Evolutionary conservation across 2,113 vertebrate genomes (phyloP).

Genomic region (Lampris megalopsis): DNA sequence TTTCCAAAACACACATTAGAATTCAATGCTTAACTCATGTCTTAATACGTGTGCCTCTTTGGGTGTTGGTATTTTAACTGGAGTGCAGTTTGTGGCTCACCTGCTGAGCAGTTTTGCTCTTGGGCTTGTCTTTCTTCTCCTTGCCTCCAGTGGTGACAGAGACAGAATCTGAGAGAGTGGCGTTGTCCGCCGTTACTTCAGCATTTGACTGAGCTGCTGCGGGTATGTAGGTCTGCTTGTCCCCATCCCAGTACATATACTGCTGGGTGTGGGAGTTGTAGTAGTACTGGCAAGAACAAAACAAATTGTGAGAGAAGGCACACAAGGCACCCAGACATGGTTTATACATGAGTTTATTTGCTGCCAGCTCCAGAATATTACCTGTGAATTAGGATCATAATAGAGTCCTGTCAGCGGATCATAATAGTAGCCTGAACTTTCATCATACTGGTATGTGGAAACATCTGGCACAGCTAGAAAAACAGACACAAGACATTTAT

Average conservation of each 20-base stretch:
- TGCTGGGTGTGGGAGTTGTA: constrained; percentile 90
- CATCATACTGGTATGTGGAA: constrained; percentile 92
- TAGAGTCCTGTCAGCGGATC: constrained; percentile 91
- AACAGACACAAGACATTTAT: constrained; percentile 13
- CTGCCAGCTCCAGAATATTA: constrained; percentile 41
- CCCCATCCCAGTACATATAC: constrained; percentile 94
- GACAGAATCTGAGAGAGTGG: constrained; percentile 71
- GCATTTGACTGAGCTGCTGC: constrained; percentile 79
- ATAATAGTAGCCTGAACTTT: constrained; percentile 90
- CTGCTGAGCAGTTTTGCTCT: constrained; percentile 92
- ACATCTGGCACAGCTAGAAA: constrained; percentile 89
- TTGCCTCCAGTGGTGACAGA: constrained; percentile 69
- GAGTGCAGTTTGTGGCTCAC: constrained; percentile 56
- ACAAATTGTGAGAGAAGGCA: neutral
- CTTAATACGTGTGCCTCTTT: neutral
- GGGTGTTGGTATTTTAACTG: neutral
- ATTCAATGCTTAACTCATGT: neutral
- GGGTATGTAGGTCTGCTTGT: constrained; percentile 85
- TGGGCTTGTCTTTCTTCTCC: constrained; percentile 92
- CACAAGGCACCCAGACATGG: neutral
- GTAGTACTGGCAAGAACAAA: constrained; percentile 84
- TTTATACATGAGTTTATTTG: neutral
- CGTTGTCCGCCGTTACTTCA: constrained; percentile 60
- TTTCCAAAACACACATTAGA: neutral
- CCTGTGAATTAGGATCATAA: constrained; percentile 92